phyloP scores from a whole-genome alignment of 2,113 vertebrate species.

The Hylia prasina region DNA sequence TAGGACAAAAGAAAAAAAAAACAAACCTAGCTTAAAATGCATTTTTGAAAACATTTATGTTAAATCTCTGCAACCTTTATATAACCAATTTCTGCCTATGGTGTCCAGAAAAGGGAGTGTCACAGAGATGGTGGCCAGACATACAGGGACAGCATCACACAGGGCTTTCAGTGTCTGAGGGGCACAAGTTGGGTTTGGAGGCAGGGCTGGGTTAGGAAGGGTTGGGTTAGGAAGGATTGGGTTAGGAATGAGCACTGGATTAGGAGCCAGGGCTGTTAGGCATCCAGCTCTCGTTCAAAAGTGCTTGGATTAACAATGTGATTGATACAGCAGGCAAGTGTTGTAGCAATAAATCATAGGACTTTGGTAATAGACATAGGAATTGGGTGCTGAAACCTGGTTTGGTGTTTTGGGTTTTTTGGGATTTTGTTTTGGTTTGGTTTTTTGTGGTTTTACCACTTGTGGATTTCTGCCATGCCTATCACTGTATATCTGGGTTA shows the following conservation, averaged over 20 bases:
- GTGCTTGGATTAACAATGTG: background rate
- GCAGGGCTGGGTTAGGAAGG: background rate
- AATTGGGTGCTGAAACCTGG: background rate
- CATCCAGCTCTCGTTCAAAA: background rate
- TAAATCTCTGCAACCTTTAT: background rate
- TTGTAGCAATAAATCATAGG: background rate
- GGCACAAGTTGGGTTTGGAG: no score
- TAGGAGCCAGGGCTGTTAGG: background rate
- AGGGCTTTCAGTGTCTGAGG: fast-evolving
- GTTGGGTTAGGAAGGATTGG: background rate
- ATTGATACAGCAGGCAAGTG: background rate
- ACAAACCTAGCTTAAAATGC: background rate
- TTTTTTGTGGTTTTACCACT: background rate
- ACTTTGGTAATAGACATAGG: background rate
- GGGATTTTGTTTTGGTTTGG: background rate
- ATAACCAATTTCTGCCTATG: fast-evolving
- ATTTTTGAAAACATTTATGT: background rate
- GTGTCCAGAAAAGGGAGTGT: background rate
- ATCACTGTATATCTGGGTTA: background rate
- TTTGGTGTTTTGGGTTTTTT: background rate
- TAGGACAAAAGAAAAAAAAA: background rate
- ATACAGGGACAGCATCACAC: fast-evolving
- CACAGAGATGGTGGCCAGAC: background rate
- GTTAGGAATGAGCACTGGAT: no score
- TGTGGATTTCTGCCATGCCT: background rate